These are phyloP conservation scores for Brachyalestes nurse DNA, from an alignment of 2,797 vertebrate species.

Conservation along the genomic window DNA sequence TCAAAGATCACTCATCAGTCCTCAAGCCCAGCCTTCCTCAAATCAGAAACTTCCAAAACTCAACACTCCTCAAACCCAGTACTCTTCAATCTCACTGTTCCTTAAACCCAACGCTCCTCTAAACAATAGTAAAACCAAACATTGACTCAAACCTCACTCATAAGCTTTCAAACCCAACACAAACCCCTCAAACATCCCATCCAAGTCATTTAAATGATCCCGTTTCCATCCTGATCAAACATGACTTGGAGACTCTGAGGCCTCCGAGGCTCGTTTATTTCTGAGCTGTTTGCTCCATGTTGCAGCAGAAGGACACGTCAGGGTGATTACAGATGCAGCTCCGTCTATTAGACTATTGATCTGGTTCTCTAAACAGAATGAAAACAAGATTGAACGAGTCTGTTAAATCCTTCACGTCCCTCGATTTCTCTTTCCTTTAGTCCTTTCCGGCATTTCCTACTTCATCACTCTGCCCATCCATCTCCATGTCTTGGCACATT, in stretches of 20 bases:
- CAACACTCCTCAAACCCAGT: background rate
- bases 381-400: conserved; percentile 51
- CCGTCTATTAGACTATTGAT: conserved; percentile 59
- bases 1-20: background rate
- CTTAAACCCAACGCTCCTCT: background rate
- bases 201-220: background rate
- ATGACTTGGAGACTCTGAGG: background rate
- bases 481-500: background rate
- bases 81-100: background rate
- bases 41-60: background rate
- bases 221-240: too few species aligned
- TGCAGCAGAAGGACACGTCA: conserved; percentile 45
- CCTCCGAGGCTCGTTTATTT: background rate
- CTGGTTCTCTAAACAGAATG: conserved; percentile 58
- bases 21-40: background rate
- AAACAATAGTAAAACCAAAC: background rate
- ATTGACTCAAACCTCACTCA: background rate
- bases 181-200: background rate
- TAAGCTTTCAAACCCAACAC: background rate
- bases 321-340: conserved; percentile 48
- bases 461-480: conserved; percentile 24
- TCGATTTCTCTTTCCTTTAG: background rate
- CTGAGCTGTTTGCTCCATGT: conserved; percentile 5
- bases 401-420: background rate
- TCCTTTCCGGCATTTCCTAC: background rate